Conservation (phyloP, 92 coral and sea anemone genomes). For the Hydrozoanthus gracilis region DNA sequence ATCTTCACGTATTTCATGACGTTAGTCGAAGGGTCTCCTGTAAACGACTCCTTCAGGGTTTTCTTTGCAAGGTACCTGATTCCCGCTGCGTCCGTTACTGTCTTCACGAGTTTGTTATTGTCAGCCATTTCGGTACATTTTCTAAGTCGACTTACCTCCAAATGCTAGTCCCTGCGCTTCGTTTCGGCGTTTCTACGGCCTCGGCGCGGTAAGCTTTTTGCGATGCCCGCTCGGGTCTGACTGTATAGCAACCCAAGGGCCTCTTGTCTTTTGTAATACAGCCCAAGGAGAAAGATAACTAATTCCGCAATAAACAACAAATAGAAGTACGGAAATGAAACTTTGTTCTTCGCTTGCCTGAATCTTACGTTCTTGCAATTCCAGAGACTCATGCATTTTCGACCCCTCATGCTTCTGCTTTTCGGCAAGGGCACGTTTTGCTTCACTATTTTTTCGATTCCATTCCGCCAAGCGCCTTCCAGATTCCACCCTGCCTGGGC, state of each 20-base stretch:
- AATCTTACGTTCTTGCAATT: too few relatives aligned
- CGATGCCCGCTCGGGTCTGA: background rate
- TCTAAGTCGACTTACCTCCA: background rate
- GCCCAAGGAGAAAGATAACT: constrained; percentile 34
- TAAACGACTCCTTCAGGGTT: constrained; percentile 10
- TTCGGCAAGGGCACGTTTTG: constrained; percentile 15
- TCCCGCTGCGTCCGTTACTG: constrained; percentile 26
- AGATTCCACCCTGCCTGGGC: constrained; percentile 38
- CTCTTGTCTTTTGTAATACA: constrained; percentile 25
- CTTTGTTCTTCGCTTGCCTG: too few relatives aligned
- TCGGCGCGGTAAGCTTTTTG: too few relatives aligned
- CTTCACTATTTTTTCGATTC: constrained; percentile 30
- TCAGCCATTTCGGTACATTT: background rate
- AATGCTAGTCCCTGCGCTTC: constrained; percentile 7
- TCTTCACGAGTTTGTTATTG: constrained; percentile 9
- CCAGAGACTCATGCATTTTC: background rate
- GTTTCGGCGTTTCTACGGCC: too few relatives aligned
- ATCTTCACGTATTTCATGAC: constrained; percentile 35
- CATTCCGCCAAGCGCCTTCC: constrained; percentile 33
- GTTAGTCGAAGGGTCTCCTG: constrained; percentile 27
- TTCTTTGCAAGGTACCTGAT: constrained; percentile 15
- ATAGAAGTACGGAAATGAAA: too few relatives aligned
- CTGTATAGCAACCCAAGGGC: background rate
- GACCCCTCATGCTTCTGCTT: background rate
- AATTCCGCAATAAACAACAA: constrained; percentile 27